phyloP scores from a whole-genome alignment of 2,797 vertebrate genomes.

The Strix occidentalis region DNA sequence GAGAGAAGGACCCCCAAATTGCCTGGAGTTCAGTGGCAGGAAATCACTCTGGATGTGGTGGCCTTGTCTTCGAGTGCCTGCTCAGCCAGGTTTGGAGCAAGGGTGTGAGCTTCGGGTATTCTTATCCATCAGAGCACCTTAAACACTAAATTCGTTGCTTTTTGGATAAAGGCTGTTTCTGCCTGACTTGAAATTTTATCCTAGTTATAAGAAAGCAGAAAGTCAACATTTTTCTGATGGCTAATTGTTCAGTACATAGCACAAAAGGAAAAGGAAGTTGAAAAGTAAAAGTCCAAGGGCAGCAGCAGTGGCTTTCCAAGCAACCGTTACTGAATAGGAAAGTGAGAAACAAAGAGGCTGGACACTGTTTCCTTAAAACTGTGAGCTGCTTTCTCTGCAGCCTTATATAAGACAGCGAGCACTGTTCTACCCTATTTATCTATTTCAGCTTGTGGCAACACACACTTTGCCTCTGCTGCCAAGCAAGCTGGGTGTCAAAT shows the following conservation, averaged over 20 bases:
- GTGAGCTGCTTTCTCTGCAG: not conserved
- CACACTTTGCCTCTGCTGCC: slow-evolving; percentile 31
- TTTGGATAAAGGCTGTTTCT: not conserved
- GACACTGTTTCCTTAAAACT: not conserved
- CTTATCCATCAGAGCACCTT: not conserved
- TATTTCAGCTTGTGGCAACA: slow-evolving; percentile 57
- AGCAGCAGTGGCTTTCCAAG: not conserved
- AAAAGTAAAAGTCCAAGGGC: not conserved
- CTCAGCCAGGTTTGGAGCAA: not conserved
- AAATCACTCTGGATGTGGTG: accelerated
- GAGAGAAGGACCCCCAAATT: not conserved
- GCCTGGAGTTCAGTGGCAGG: accelerated
- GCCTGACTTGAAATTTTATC: not conserved
- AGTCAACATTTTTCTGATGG: not conserved
- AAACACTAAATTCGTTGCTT: accelerated
- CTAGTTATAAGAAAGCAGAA: not conserved
- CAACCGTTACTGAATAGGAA: not conserved
- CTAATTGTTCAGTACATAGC: not conserved
- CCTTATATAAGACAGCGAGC: not conserved
- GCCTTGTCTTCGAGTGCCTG: not conserved
- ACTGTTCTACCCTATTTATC: slow-evolving; percentile 36
- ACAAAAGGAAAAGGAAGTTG: not conserved
- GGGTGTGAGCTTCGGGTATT: not conserved
- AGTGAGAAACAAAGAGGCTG: not conserved
- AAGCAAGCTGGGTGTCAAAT: slow-evolving; percentile 65